Conservation (phyloP, 2,797 vertebrate species). For the Karalla daura region DNA sequence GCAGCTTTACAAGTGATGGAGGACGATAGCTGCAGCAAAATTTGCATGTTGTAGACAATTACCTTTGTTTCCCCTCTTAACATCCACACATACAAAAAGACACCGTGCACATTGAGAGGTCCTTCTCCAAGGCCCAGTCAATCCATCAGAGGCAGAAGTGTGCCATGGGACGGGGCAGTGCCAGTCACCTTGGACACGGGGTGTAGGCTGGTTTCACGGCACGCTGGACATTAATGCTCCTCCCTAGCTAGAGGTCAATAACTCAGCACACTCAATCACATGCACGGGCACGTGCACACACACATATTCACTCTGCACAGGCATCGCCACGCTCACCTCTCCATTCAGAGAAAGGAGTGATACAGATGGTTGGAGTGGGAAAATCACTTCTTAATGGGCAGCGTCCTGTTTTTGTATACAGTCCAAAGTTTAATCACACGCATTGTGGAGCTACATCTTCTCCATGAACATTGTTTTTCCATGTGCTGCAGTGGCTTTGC, state of each 20-base stretch:
- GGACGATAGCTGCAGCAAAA: constrained; percentile 40
- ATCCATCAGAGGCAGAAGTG: constrained; percentile 75
- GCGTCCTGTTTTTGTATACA: constrained; percentile 34
- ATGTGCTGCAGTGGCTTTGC: constrained; percentile 31
- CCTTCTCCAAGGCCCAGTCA: constrained; percentile 63
- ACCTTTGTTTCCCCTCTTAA: constrained; percentile 2
- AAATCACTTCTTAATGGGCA: constrained; percentile 59
- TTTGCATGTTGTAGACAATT: constrained; percentile 41
- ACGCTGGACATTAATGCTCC: constrained; percentile 77
- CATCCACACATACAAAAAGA: background rate
- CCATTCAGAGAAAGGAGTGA: constrained; percentile 29
- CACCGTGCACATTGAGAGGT: constrained; percentile 33
- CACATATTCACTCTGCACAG: constrained; percentile 2
- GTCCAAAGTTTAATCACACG: constrained; percentile 53
- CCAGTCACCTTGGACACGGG: constrained; percentile 80
- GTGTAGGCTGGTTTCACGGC: constrained; percentile 75
- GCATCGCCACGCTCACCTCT: constrained; percentile 44
- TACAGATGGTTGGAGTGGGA: constrained; percentile 36
- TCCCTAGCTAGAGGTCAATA: constrained; percentile 76
- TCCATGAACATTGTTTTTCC: constrained; percentile 21
- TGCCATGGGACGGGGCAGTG: constrained; percentile 71
- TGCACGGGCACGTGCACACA: constrained; percentile 9
- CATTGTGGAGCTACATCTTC: constrained; percentile 24
- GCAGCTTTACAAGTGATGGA: constrained; percentile 50
- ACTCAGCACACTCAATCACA: constrained; percentile 68